A percentile compares a stretch with the other conserved stretches of the same genome.
phyloP scores from a whole-genome alignment of 2,113 vertebrate genomes.

The Hepsetus odoe region DNA sequence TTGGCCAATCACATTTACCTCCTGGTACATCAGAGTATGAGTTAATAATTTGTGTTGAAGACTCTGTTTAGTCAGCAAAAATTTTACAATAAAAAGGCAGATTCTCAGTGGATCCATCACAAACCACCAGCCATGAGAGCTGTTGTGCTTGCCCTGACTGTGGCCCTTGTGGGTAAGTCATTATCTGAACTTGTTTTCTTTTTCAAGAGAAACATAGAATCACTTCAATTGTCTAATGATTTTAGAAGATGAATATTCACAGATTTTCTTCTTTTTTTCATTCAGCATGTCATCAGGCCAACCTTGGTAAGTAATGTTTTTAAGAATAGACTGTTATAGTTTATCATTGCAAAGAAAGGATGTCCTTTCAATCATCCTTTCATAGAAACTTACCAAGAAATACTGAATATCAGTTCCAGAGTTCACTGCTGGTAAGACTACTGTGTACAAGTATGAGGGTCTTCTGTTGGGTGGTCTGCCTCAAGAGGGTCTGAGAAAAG shows the following conservation, averaged over 20 bases:
- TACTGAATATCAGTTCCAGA: constrained; percentile 69
- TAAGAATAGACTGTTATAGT: not conserved
- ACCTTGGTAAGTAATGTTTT: constrained; percentile 52
- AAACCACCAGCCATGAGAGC: constrained; percentile 77
- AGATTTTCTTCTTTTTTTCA: not conserved
- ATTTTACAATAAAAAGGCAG: constrained; percentile 58
- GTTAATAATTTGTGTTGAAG: constrained; percentile 40
- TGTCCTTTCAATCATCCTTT: not conserved
- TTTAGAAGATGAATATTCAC: not conserved
- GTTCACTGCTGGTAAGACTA: constrained; percentile 69
- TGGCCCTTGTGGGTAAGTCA: constrained; percentile 83
- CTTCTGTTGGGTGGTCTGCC: constrained; percentile 74
- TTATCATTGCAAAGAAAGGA: no score
- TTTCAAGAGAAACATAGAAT: no score
- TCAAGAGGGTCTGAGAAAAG: constrained; percentile 72
- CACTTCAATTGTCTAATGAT: no score
- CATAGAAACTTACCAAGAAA: not conserved
- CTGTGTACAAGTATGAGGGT: constrained; percentile 66
- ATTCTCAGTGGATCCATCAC: constrained; percentile 33
- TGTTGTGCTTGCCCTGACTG: constrained; percentile 73
- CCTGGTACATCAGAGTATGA: not conserved
- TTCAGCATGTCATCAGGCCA: constrained; percentile 58
- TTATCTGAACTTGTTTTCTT: not conserved
- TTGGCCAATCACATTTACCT: not conserved
- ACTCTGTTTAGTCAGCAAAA: constrained; percentile 42